phyloP scores from a whole-genome alignment of 2,797 vertebrate species.

The Melanotaenia pygmaea region DNA sequence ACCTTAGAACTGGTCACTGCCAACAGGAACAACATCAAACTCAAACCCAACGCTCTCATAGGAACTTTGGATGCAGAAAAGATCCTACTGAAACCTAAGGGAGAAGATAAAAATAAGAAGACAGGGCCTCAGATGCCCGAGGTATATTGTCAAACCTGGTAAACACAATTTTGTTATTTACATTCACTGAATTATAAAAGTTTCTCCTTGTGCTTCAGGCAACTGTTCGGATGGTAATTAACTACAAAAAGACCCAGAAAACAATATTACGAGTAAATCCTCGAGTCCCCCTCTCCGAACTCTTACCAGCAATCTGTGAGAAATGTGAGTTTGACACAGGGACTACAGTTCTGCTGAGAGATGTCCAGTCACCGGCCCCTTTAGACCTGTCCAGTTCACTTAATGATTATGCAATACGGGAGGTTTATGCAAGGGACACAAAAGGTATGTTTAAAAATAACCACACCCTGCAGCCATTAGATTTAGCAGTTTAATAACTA shows the following conservation, averaged over 20 bases:
- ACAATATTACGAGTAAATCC: slow-evolving; percentile 93
- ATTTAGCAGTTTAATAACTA: neutral
- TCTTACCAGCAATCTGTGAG: slow-evolving; percentile 88
- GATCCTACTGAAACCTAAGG: slow-evolving; percentile 92
- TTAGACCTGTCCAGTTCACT: slow-evolving; percentile 90
- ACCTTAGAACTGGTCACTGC: slow-evolving; percentile 91
- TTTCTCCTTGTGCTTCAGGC: slow-evolving; percentile 80
- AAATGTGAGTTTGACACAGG: slow-evolving; percentile 95
- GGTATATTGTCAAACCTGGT: slow-evolving; percentile 70
- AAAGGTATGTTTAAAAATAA: slow-evolving; percentile 80
- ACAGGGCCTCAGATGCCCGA: slow-evolving; percentile 90
- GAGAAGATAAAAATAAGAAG: slow-evolving; percentile 90
- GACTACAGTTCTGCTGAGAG: slow-evolving; percentile 88
- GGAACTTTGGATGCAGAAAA: slow-evolving; percentile 92
- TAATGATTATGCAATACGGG: slow-evolving; percentile 91
- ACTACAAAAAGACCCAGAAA: slow-evolving; percentile 96
- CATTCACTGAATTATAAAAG: slow-evolving; percentile 2
- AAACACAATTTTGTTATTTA: neutral
- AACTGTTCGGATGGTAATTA: slow-evolving; percentile 95
- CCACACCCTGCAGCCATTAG: neutral
- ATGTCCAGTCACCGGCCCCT: slow-evolving; percentile 86
- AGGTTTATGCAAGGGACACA: slow-evolving; percentile 93
- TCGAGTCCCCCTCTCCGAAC: slow-evolving; percentile 86
- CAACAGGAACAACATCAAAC: slow-evolving; percentile 89
- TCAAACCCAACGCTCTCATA: slow-evolving; percentile 93